Base-by-base conservation (phyloP, 2,888 invertebrate genomes). In the Drosophila atroscutellata region DNA sequence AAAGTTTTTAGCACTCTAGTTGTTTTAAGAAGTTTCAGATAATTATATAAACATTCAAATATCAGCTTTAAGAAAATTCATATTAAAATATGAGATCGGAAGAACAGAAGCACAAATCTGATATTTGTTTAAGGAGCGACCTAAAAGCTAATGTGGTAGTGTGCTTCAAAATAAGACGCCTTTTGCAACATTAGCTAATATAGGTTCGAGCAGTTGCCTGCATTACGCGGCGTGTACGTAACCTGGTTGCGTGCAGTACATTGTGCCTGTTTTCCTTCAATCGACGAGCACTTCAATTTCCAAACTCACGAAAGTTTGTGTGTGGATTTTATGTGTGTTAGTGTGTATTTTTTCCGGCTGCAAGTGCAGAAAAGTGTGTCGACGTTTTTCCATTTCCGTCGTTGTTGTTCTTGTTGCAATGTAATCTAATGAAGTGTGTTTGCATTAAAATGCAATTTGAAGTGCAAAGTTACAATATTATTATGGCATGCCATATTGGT, bases 371-470 rank as follows among this genome's bases (percentile, higher is more conserved):
- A 85, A 83, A 81, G 80, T 88, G 80, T 85, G 85, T 87, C 88
- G 88, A 85, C 70, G 74, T 51, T 64, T 80, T 83, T 80, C 79
- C 83, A 80, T 88, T 81, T 83, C 75, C 80, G 81, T 34, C 62
- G 58, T 58, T 77, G 60, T 70, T 63, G 59, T 61, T 80, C 66
- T 72, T 74, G 69, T 76, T 80, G 75, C 76, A 80, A 77, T 80
- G 71, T 75, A 81, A 86, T 88, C 89, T 86, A 86, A 86, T 86
- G 86, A 89, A 86, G 86, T 89, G 89, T 89, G 86, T 86, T 85
- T 86, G 84, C 86, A 86, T 86, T 86, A 86, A 89, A 86, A 89
- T 88, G 89, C 86, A 86, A 86, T 86, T 86, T 86, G 80, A 86
- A 86, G 86, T 86, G 86, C 84, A 86, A 86, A 86, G 89, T 88